Conservation (phyloP, 2,113 vertebrate species). For the Dicerorhinus sumatrensis region DNA sequence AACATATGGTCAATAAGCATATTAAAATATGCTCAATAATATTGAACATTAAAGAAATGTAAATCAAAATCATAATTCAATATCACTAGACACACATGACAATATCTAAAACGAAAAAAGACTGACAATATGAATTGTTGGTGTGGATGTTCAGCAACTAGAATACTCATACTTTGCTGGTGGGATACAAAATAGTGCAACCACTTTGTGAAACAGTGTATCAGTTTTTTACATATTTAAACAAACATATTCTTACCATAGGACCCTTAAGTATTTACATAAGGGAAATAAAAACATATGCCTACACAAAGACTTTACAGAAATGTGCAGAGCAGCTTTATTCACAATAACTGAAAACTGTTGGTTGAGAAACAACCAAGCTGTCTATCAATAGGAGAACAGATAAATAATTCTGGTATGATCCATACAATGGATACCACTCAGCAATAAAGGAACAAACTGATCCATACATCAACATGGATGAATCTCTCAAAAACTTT, state of each 20-base stretch:
- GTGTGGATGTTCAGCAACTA: background rate
- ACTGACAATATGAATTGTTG: background rate
- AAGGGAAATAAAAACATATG: background rate
- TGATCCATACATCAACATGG: background rate
- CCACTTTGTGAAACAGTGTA: background rate
- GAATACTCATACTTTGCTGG: background rate
- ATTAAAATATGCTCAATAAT: background rate
- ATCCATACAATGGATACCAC: background rate
- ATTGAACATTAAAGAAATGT: background rate
- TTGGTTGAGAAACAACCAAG: background rate
- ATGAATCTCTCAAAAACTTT: background rate
- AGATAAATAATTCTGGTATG: background rate
- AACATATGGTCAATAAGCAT: background rate
- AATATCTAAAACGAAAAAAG: background rate
- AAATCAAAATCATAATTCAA: background rate
- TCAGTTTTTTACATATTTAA: background rate
- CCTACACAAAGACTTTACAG: background rate
- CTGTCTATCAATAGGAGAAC: background rate
- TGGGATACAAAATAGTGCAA: background rate
- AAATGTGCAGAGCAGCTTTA: background rate
- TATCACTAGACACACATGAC: background rate
- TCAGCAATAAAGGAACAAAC: background rate
- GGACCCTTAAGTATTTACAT: background rate
- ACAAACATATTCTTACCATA: background rate
- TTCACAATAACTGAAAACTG: background rate